Percentiles rank a stretch among this genome's conserved stretches.
Conservation (phyloP, 2,797 vertebrate genomes). For the Notoglanidium macrostoma region DNA sequence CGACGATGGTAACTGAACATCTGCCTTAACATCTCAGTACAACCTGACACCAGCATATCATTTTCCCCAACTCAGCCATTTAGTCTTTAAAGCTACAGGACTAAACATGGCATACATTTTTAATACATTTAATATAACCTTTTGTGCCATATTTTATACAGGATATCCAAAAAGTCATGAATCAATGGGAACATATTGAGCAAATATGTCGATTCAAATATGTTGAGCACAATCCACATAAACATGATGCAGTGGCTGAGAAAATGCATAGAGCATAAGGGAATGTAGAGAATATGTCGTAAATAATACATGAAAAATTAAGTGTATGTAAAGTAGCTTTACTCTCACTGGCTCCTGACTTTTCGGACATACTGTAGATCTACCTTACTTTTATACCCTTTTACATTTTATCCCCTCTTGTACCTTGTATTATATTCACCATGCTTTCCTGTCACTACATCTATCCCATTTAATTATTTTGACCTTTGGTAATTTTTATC, state of each 20-base stretch:
- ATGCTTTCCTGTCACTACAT: too few relatives aligned
- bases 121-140: neutral
- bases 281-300: neutral
- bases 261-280: neutral
- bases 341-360: neutral
- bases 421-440: neutral
- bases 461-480: neutral
- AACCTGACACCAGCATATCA: neutral
- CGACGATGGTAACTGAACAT: slow-evolving; percentile 40
- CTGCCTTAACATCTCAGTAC: neutral
- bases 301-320: neutral
- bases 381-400: neutral
- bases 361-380: neutral
- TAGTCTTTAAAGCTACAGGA: neutral
- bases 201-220: neutral
- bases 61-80: neutral
- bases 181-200: neutral
- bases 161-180: neutral
- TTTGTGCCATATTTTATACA: neutral
- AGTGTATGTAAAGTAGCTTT: neutral
- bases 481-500: neutral
- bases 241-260: neutral
- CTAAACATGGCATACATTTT: neutral
- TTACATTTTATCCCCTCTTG: neutral
- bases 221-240: neutral